Percentiles rank a stretch among this genome's conserved stretches.
Evolutionary conservation across 2,888 invertebrate genomes (phyloP).

Genomic region (Clostera curtula): DNA sequence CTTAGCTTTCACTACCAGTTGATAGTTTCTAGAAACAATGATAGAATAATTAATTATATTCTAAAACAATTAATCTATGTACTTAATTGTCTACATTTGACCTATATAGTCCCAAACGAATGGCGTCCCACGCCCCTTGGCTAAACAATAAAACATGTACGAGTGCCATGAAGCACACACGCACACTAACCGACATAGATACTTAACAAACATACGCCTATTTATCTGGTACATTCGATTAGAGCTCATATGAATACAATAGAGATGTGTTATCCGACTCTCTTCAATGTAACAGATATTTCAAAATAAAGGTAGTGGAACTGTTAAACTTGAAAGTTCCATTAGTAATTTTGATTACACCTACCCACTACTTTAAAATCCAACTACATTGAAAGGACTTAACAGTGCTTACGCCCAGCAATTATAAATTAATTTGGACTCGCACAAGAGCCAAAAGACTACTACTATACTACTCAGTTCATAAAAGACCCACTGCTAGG

Average conservation of each 20-base stretch:
- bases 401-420: no score
- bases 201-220: slow-evolving; percentile 31
- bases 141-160: slow-evolving; percentile 46
- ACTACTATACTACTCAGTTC: no score
- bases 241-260: slow-evolving; percentile 56
- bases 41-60: slow-evolving; percentile 13
- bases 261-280: slow-evolving; percentile 36
- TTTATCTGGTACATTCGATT: slow-evolving; percentile 39
- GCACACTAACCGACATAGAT: slow-evolving; percentile 29
- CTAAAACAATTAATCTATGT: slow-evolving; percentile 2
- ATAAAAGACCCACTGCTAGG: no score
- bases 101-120: slow-evolving; percentile 31
- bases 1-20: no score
- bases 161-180: slow-evolving; percentile 30
- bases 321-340: slow-evolving; percentile 25
- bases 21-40: slow-evolving; percentile 11
- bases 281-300: slow-evolving; percentile 25
- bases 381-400: no score
- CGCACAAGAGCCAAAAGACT: no score
- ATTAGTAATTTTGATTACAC: slow-evolving; percentile 7
- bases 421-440: no score
- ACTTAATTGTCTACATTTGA: slow-evolving; percentile 24
- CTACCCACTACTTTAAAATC: no score
- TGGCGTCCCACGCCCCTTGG: slow-evolving; percentile 35
- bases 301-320: slow-evolving; percentile 27